Base-by-base conservation (phyloP, 2,113 vertebrate species). In the Oxygymnocypris stewartii region DNA sequence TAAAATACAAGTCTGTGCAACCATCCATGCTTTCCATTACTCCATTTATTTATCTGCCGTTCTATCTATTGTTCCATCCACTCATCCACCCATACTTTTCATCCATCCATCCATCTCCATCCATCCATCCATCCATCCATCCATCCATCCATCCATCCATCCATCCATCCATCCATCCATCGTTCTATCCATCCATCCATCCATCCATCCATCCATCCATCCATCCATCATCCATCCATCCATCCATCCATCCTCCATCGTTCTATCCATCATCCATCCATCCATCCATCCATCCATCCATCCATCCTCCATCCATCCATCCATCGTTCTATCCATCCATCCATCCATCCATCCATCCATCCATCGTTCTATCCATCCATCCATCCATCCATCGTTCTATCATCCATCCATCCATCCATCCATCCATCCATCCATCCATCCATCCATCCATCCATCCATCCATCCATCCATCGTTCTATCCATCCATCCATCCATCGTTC, bases 221-320 rank as follows among this genome's bases (percentile, higher is more conserved):
- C 28, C 28, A 31, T 31, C 28, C 28, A 31, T 11, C 0, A 28
- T 23, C 63, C 0, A 65, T 73, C 35, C 0, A 40, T 40, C 37
- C 1, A 37, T 23, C 35, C 0, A 73, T 16, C n/a, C 0, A 37
- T 37, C 69, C n/a, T n/a, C n/a, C n/a, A n/a, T n/a, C n/a, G n/a
- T n/a, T n/a, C n/a, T n/a, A n/a, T n/a, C n/a, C n/a, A n/a, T n/a
- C 1, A 37, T 40, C 1, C 0, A 18, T 40, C 14, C 2, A 73
- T 73, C 69, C 7, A 73, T 23, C 16, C 8, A 23, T 37, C 35
- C 7, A 23, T 40, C 69, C 35, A 35, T 40, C 35, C 4, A 31
- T 18, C 6, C 4, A 37, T n/a, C n/a, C n/a, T n/a, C n/a, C 28
- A 31, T 8, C 67, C 2, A 31, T 37, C 5, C 3, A 31, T 25